Evolutionary conservation across 2,113 vertebrate genomes (phyloP), one percentile per base, ranked within the genome.

Genomic region (Nibea albiflora): DNA sequence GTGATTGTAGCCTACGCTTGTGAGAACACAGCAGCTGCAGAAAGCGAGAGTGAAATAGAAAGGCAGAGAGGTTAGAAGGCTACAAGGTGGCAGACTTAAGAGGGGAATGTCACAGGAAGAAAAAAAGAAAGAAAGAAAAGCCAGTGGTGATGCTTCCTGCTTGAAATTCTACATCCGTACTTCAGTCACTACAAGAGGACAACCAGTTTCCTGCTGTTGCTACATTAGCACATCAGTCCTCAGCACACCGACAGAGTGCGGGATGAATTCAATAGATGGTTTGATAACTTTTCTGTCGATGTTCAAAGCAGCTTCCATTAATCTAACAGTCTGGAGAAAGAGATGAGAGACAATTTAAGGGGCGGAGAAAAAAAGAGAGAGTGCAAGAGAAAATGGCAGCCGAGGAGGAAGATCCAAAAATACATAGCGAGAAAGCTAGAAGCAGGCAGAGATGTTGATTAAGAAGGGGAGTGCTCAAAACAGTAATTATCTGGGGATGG

Each of bases 401-500:
- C 4, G 11, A 49, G 68, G 56, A 52, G 56, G 65, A 89, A 68
- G 61, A 35, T 74, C 58, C 68, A 62, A 76, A 73, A 83, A 83
- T 74, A 81, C 46, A 68, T 16, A 16, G 22, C 0, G 16, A 71
- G 76, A 76, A 76, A 80, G 76, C 84, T 77, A 64, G 70, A 81
- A 66, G 56, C 63, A 73, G 76, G 54, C 53, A 81, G 73, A 78
- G 74, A 73, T 81, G 68, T 75, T 82, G 76, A 90, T 76, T 76
- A 81, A 90, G 86, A 82, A 76, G 71, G 39, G 76, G 39, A 74
- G 65, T 22, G 65, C 63, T 88, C 74, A 84, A 85, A 93, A 92
- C 87, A 77, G 85, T 92, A 93, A 94, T 94, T 93, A 93, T 87
- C 92, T 72, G 16, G 92, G 92, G 93, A 94, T 84, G 88, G 90